A percentile compares a stretch with the other conserved stretches of the same genome.
Evolutionary conservation across 2,888 invertebrate genomes (phyloP).

Genomic region (Trichopoda pennipes): DNA sequence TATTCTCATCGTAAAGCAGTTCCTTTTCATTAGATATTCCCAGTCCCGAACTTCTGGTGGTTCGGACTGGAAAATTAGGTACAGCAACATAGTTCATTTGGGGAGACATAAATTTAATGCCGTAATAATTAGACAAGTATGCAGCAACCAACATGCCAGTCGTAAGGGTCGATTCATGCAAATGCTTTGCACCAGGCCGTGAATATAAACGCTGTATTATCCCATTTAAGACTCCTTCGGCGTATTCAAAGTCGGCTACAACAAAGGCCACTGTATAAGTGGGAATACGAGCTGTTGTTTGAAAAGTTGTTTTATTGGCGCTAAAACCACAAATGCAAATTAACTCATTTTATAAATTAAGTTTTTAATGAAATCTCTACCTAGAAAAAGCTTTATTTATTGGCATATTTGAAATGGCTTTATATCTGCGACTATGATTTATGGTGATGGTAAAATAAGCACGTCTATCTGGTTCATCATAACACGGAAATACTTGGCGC

Average conservation of each 20-base stretch:
- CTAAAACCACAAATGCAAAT: constrained; percentile 16
- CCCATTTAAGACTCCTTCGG: constrained; percentile 77
- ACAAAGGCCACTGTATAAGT: constrained; percentile 91
- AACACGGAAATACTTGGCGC: constrained; percentile 88
- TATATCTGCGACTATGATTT: constrained; percentile 65
- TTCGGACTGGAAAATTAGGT: constrained; percentile 91
- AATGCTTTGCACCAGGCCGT: background rate
- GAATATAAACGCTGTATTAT: background rate
- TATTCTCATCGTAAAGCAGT: constrained; percentile 74
- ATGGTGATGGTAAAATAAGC: constrained; percentile 82
- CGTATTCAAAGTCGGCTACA: constrained; percentile 83
- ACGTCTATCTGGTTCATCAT: constrained; percentile 86
- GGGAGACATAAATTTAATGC: constrained; percentile 87
- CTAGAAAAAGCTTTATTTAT: constrained; percentile 59
- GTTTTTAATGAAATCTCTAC: too few relatives aligned
- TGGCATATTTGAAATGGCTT: background rate
- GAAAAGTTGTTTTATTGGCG: constrained; percentile 73
- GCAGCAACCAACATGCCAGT: constrained; percentile 85
- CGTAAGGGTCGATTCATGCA: background rate
- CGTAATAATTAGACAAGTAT: constrained; percentile 87
- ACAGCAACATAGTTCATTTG: constrained; percentile 94
- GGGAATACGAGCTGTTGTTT: constrained; percentile 85
- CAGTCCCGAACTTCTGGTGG: constrained; percentile 97
- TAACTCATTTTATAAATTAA: background rate
- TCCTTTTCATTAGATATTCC: constrained; percentile 83